These are phyloP conservation scores for Chironomus tepperi DNA, from an alignment of 1,140 invertebrate species.

Conservation along the genomic window DNA sequence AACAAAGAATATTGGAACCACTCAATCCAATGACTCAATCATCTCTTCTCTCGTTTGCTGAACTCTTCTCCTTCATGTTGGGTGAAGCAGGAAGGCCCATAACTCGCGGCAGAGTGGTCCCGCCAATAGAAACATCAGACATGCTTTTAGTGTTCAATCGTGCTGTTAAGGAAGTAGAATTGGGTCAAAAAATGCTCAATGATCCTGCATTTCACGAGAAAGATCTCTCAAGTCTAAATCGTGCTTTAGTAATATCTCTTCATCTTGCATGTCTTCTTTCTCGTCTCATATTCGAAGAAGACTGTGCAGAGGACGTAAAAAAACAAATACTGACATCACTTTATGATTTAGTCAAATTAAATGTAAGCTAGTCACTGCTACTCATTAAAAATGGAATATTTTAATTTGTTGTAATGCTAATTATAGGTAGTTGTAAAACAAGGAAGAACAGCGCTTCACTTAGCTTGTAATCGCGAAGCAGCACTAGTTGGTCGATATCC, in stretches of 20 bases:
- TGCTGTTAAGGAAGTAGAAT: slow-evolving; percentile 59
- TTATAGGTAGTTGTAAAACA: slow-evolving; percentile 45
- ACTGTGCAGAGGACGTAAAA: slow-evolving; percentile 44
- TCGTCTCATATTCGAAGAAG: slow-evolving; percentile 47
- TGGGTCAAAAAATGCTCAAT: slow-evolving; percentile 44
- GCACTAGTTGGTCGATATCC: slow-evolving; percentile 56
- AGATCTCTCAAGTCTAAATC: slow-evolving; percentile 67
- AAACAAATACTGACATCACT: slow-evolving; percentile 51
- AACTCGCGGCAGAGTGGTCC: slow-evolving; percentile 60
- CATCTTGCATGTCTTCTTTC: slow-evolving; percentile 70
- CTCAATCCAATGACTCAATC: slow-evolving; percentile 91
- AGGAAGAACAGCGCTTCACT: slow-evolving; percentile 70
- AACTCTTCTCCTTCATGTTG: slow-evolving; percentile 92
- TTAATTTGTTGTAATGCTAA: neutral
- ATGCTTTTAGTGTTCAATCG: slow-evolving; percentile 73
- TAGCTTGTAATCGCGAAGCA: slow-evolving; percentile 60
- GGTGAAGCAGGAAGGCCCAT: slow-evolving; percentile 56
- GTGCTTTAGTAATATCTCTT: slow-evolving; percentile 76
- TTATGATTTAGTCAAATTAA: slow-evolving; percentile 67
- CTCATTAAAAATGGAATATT: slow-evolving; percentile 29
- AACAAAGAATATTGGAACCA: slow-evolving; percentile 86
- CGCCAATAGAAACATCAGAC: slow-evolving; percentile 68
- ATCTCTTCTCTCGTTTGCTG: slow-evolving; percentile 85
- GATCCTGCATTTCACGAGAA: slow-evolving; percentile 51
- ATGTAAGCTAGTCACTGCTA: slow-evolving; percentile 44